phyloP scores from a whole-genome alignment of 2,888 invertebrate species.

The Mechanitis messenoides region DNA sequence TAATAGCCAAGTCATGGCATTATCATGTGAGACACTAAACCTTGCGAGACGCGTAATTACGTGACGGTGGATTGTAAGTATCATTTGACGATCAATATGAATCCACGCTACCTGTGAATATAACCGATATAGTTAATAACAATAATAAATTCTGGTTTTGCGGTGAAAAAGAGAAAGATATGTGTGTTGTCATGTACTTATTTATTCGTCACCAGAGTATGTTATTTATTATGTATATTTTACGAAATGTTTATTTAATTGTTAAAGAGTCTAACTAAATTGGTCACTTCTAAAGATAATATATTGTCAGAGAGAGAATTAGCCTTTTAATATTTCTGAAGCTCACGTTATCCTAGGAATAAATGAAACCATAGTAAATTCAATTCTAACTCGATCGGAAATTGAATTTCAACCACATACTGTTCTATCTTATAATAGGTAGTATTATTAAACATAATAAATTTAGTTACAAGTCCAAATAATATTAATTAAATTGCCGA shows the following conservation, averaged over 20 bases:
- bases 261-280: no score
- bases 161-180: not conserved
- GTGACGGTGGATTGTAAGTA: constrained; percentile 93
- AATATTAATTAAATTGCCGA: not conserved
- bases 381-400: constrained; percentile 44
- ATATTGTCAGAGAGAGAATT: constrained; percentile 10
- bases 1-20: constrained; percentile 93
- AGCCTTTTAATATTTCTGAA: constrained; percentile 16
- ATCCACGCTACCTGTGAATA: constrained; percentile 91
- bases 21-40: constrained; percentile 93
- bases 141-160: no score
- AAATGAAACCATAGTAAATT: constrained; percentile 37
- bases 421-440: constrained; percentile 32
- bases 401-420: constrained; percentile 46
- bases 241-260: no score
- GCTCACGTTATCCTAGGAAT: constrained; percentile 31
- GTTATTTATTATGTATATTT: no score
- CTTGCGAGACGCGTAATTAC: constrained; percentile 93
- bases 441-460: constrained; percentile 21
- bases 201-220: not conserved
- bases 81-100: constrained; percentile 95
- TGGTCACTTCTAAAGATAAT: no score
- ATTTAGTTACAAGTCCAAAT: not conserved
- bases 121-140: not conserved
- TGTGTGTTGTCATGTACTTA: not conserved